Conservation (phyloP, 2,888 invertebrate species). For the Ptilodon capucinus region DNA sequence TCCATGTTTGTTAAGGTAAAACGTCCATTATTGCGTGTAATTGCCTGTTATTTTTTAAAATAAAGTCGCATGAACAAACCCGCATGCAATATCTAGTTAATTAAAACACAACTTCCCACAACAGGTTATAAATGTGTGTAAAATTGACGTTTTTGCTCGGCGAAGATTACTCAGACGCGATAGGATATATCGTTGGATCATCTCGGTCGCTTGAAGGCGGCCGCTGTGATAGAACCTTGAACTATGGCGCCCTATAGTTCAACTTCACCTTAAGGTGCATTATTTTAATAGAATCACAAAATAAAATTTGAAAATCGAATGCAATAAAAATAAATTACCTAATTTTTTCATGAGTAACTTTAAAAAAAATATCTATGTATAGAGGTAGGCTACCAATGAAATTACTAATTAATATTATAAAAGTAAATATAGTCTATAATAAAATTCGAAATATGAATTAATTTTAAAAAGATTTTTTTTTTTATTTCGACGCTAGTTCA, state of each 20-base stretch:
- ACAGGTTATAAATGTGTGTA: conserved; percentile 29
- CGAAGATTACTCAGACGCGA: conserved; percentile 36
- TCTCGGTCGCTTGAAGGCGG: conserved; percentile 7
- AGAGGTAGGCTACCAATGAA: no score
- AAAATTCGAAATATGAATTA: no score
- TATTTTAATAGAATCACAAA: neutral
- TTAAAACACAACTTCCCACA: conserved; percentile 25
- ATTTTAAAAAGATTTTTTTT: no score
- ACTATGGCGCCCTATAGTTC: conserved; percentile 13
- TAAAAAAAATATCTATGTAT: no score
- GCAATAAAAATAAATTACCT: no score
- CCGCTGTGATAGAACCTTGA: conserved; percentile 20
- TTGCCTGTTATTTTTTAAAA: no score
- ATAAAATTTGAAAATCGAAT: neutral
- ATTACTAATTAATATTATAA: no score
- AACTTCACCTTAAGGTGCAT: conserved; percentile 6
- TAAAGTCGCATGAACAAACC: neutral
- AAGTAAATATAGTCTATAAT: no score
- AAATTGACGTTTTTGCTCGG: conserved; percentile 25
- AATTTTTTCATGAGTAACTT: no score
- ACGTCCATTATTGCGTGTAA: no score
- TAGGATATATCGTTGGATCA: conserved; percentile 22
- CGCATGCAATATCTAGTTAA: neutral
- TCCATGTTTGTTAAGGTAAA: no score
- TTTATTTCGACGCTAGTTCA: no score